Conservation (phyloP, 2,113 vertebrate genomes). For the Larimichthys crocea region DNA sequence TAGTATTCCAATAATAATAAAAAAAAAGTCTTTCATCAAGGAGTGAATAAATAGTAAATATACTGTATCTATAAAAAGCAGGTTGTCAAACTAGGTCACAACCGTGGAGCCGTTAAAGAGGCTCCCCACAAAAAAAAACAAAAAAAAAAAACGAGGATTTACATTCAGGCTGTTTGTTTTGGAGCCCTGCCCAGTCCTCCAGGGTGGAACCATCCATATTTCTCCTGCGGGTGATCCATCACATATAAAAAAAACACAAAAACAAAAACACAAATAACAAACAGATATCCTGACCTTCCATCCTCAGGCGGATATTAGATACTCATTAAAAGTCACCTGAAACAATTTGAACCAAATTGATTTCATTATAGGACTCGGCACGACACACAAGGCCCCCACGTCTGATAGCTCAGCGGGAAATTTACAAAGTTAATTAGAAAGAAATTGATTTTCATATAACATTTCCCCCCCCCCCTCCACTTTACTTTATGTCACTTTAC, state of each 20-base stretch:
- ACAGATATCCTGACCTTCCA: slow-evolving; percentile 83
- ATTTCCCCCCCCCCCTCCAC: slow-evolving; percentile 26
- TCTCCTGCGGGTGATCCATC: slow-evolving; percentile 76
- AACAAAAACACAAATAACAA: slow-evolving; percentile 71
- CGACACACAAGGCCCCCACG: slow-evolving; percentile 59
- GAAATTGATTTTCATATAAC: slow-evolving; percentile 79
- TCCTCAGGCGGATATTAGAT: slow-evolving; percentile 82
- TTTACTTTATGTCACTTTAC: slow-evolving; percentile 34
- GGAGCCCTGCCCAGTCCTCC: slow-evolving; percentile 69
- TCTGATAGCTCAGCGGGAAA: slow-evolving; percentile 83
- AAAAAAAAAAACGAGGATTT: slow-evolving; percentile 64
- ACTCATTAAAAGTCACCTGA: slow-evolving; percentile 87
- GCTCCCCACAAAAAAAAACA: slow-evolving; percentile 52
- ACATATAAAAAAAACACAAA: slow-evolving; percentile 55
- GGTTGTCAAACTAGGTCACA: slow-evolving; percentile 64
- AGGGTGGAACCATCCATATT: slow-evolving; percentile 70
- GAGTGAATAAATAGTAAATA: slow-evolving; percentile 51
- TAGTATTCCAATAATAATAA: not conserved
- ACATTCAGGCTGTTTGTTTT: slow-evolving; percentile 76
- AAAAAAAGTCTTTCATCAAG: not conserved
- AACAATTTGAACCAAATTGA: slow-evolving; percentile 86
- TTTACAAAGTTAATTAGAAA: slow-evolving; percentile 84
- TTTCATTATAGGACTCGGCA: slow-evolving; percentile 85
- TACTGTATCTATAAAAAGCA: slow-evolving; percentile 59
- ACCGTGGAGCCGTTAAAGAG: slow-evolving; percentile 66